A percentile compares a stretch with the other conserved stretches of the same genome.
phyloP scores from a whole-genome alignment of 2,888 invertebrate genomes.

The Amblyjoppa proteus region DNA sequence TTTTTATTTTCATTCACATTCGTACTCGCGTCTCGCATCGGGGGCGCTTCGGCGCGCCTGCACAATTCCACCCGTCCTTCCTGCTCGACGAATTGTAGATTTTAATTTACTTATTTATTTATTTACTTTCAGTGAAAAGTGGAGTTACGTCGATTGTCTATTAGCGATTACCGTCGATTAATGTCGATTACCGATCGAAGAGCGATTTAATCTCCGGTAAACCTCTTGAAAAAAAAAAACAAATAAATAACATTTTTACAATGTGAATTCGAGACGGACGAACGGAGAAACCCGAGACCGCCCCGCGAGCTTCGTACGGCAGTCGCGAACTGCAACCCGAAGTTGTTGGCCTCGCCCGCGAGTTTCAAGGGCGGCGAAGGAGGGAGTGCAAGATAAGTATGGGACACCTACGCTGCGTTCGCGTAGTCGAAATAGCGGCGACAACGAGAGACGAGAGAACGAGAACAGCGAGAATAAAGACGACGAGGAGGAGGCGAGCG shows the following conservation, averaged over 20 bases:
- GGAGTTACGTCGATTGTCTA: too few species aligned
- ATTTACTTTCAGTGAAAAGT: too few species aligned
- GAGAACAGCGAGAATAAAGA: slow-evolving; percentile 67
- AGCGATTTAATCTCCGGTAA: too few species aligned
- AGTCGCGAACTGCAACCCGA: slow-evolving; percentile 26
- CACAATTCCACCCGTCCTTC: slow-evolving; percentile 21
- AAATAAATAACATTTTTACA: background rate
- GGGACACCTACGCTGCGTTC: slow-evolving; percentile 45
- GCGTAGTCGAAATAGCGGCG: slow-evolving; percentile 48
- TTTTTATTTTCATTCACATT: slow-evolving; percentile 23
- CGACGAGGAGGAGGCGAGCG: slow-evolving; percentile 18
- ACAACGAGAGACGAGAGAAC: slow-evolving; percentile 49
- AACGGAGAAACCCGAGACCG: background rate
- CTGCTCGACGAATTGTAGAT: slow-evolving; percentile 11
- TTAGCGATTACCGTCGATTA: too few species aligned
- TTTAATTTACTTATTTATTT: background rate
- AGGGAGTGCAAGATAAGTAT: background rate
- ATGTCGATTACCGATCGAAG: too few species aligned
- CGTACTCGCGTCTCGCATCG: slow-evolving; percentile 37
- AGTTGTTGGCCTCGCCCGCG: slow-evolving; percentile 39
- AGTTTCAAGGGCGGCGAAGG: slow-evolving; percentile 38
- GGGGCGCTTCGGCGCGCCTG: slow-evolving; percentile 57
- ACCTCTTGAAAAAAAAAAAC: background rate
- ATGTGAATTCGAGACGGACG: background rate
- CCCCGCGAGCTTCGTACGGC: background rate